Base-by-base conservation (phyloP, 1,140 invertebrate genomes). In the Habropoda laboriosa region DNA sequence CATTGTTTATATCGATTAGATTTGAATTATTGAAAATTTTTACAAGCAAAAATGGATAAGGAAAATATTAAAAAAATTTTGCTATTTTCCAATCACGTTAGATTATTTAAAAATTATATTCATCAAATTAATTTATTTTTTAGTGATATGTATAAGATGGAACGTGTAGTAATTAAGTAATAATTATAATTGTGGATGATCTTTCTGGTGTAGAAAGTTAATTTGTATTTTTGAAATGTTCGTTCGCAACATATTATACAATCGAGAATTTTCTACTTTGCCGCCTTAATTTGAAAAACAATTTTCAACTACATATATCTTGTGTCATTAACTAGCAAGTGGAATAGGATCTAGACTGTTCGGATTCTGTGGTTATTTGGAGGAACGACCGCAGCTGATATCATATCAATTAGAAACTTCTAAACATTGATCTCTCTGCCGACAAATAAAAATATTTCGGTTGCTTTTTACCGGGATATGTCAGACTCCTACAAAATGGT, bases 401-500 rank as follows among this genome's bases (percentile, higher is more conserved):
- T 72, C 27, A 3, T 67, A 67, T 80, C 27, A 76, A 47, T 68
- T 68, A 61, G 8, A 57, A 64, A 21, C 3, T n/a, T 51, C 42
- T 49, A 61, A 73, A 73, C 7, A 38, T 55, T 71, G 21, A 57
- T 83, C 63, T 42, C 35, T 64, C 35, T 24, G 27, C 10, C 13
- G 24, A 72, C 32, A 67, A 51, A 51, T 64, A 60, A n/a, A 49
- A 66, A 60, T 13, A 49, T n/a, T 21, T 49, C n/a, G 16, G 40
- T 40, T 24, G 10, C 18, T 12, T 55, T 1, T 40, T n/a, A 74
- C 49, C 18, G 58, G 30, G 76, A 82, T 77, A 71, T 84, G 45
- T 80, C 51, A 42, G 49, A 83, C 68, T 78, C 70, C 71, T 79
- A 77, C 24, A 87, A 72, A 85, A 91, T 90, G 90, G 90, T 91